Conservation (phyloP, 2,113 vertebrate genomes). For the Cochlearius cochlearius region DNA sequence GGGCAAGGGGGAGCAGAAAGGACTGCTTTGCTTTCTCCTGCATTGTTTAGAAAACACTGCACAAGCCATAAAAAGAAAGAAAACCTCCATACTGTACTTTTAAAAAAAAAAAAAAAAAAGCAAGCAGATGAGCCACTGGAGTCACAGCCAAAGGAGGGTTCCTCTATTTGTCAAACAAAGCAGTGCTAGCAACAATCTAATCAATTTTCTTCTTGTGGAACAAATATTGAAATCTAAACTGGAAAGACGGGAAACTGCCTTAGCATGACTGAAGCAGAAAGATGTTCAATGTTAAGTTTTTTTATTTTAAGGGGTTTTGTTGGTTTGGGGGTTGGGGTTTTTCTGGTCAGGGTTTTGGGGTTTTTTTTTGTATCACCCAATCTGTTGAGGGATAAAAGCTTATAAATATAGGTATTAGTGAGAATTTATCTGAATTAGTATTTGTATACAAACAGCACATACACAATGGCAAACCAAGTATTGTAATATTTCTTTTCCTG, state of each 20-base stretch:
- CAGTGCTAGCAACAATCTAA: neutral
- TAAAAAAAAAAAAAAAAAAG: too few relatives aligned
- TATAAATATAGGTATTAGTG: neutral
- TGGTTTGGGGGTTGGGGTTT: neutral
- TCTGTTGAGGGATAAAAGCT: neutral
- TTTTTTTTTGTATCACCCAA: neutral
- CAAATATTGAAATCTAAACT: neutral
- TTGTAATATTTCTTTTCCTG: neutral
- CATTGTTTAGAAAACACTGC: neutral
- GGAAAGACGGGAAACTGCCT: neutral
- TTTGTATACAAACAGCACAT: neutral
- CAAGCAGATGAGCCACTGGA: neutral
- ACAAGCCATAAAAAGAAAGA: neutral
- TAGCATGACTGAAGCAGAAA: neutral
- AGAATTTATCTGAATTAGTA: neutral
- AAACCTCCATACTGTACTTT: neutral
- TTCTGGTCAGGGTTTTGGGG: neutral
- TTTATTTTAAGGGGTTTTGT: neutral
- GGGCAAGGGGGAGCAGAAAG: neutral
- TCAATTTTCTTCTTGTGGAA: neutral
- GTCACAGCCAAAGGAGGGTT: neutral
- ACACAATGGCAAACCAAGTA: neutral
- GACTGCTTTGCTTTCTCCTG: neutral
- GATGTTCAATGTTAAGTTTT: neutral
- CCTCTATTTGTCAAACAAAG: neutral